These are phyloP conservation scores for Hirundichthys speculiger DNA, from an alignment of 2,113 vertebrate genomes.

Conservation along the genomic window DNA sequence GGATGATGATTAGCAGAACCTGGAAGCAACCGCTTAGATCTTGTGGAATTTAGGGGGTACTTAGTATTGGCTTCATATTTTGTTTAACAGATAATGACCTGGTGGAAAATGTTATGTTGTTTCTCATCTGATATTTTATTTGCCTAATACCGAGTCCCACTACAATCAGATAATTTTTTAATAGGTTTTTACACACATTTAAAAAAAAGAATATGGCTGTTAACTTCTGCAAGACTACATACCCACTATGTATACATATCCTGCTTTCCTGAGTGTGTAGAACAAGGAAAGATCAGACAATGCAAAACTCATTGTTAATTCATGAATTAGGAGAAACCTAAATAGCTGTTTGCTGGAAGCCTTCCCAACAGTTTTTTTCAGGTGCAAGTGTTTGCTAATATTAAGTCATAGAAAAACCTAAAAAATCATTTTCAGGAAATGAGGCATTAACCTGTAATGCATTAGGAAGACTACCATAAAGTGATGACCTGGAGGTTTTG, in stretches of 20 bases:
- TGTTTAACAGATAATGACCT: too few relatives aligned
- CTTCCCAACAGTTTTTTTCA: conserved; percentile 20
- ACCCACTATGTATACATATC: not conserved
- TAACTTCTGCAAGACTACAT: too few relatives aligned
- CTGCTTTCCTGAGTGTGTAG: conserved; percentile 25
- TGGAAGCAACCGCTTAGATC: too few relatives aligned
- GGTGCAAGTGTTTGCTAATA: conserved; percentile 28
- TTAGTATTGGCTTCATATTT: too few relatives aligned
- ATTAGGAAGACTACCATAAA: conserved; percentile 10
- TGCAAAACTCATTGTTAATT: conserved; percentile 43
- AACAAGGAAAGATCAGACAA: conserved; percentile 23
- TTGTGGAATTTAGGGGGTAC: too few relatives aligned
- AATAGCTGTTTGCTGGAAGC: conserved; percentile 37
- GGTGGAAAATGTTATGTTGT: too few relatives aligned
- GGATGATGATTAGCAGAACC: too few relatives aligned
- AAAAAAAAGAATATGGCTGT: too few relatives aligned
- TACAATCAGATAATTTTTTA: too few relatives aligned
- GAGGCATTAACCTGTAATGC: conserved; percentile 16
- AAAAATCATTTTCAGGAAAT: conserved; percentile 34
- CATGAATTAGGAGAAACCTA: conserved; percentile 20
- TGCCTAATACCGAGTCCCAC: too few relatives aligned
- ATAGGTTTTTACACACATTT: too few relatives aligned
- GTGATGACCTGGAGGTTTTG: not conserved
- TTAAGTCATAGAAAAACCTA: conserved; percentile 33
- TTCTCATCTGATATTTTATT: too few relatives aligned